These are phyloP conservation scores for Rhea pennata DNA, from an alignment of 2,113 vertebrate species.

Conservation along the genomic window DNA sequence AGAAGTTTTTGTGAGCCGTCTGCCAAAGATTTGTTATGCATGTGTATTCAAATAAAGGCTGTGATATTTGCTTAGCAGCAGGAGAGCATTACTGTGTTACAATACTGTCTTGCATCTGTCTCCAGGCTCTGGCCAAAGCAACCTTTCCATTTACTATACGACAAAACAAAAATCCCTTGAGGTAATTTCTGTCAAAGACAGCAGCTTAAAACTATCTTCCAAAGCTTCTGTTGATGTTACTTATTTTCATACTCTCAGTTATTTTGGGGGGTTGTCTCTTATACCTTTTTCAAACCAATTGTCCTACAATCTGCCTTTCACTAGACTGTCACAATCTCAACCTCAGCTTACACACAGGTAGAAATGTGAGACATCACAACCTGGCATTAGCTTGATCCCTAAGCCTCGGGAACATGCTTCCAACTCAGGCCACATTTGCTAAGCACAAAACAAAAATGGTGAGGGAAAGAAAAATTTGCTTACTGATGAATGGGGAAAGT, in stretches of 20 bases:
- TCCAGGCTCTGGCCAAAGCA: background rate
- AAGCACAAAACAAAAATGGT: background rate
- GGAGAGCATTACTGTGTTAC: background rate
- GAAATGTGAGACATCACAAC: background rate
- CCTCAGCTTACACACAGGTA: background rate
- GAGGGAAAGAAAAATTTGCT: background rate
- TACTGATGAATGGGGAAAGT: background rate
- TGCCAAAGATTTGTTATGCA: background rate
- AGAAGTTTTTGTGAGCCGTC: background rate
- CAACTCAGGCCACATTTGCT: background rate
- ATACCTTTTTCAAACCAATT: background rate
- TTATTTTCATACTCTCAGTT: background rate
- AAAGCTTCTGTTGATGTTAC: background rate
- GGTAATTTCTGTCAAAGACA: background rate
- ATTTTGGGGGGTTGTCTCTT: background rate
- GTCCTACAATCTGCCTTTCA: background rate
- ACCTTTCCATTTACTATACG: background rate
- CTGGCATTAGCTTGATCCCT: fast-evolving
- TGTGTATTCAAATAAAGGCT: slow-evolving; percentile 26
- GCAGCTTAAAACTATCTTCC: background rate
- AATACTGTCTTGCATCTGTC: background rate
- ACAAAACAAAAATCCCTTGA: background rate
- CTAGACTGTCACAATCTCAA: fast-evolving
- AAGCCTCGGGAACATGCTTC: background rate
- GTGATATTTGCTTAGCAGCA: slow-evolving; percentile 47